These are phyloP conservation scores for Bubalus kerabau DNA, from an alignment of 2,113 vertebrate genomes.

Conservation along the genomic window DNA sequence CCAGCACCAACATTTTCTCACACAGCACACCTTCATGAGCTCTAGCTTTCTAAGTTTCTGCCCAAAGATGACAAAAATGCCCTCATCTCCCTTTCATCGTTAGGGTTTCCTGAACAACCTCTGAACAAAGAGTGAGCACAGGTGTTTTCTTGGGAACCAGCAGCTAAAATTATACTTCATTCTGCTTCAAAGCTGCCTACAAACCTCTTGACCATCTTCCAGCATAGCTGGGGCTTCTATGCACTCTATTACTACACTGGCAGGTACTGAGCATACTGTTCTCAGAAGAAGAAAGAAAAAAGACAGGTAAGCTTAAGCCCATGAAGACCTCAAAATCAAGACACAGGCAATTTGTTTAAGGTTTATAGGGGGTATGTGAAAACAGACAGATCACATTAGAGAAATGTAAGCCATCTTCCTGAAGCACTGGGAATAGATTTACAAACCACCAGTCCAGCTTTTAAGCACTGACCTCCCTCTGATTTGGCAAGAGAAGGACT, in stretches of 20 bases:
- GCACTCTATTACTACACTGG: not conserved
- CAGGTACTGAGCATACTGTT: not conserved
- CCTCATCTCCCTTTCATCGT: not conserved
- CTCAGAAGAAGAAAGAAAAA: not conserved
- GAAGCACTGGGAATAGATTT: not conserved
- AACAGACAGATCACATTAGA: not conserved
- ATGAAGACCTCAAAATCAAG: not conserved
- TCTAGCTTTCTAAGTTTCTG: not conserved
- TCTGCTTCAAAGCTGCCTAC: constrained; percentile 14
- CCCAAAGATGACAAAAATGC: not conserved
- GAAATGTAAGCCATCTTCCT: not conserved
- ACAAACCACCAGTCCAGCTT: not conserved
- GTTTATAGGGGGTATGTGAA: not conserved
- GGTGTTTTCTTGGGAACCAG: not conserved
- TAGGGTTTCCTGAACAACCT: not conserved
- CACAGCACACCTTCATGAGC: not conserved
- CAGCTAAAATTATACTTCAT: constrained; percentile 12
- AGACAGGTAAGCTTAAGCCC: not conserved
- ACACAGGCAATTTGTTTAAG: not conserved
- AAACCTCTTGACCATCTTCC: not conserved
- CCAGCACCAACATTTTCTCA: not conserved
- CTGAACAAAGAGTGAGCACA: not conserved
- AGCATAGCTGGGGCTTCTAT: not conserved
- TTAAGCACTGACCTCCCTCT: not conserved
- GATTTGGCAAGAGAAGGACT: not conserved